phyloP scores from a whole-genome alignment of 2,113 vertebrate genomes.

The Proterorhinus semilunaris region DNA sequence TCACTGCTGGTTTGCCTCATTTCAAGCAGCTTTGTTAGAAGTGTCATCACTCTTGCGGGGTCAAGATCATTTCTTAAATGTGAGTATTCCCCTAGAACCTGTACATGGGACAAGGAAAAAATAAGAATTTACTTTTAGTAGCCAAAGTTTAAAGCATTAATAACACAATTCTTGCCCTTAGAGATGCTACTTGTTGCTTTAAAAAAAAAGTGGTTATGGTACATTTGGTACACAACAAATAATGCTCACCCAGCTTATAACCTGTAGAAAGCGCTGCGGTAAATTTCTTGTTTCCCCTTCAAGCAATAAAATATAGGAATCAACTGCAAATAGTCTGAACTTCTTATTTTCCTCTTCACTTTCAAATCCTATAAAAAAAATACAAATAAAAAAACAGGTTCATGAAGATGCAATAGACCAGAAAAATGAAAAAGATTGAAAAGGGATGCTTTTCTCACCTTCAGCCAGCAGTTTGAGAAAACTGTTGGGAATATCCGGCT shows the following conservation, averaged over 20 bases:
- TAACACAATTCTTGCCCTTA: too few relatives aligned
- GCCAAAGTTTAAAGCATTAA: neutral
- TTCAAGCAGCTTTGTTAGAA: conserved; percentile 78
- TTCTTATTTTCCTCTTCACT: conserved; percentile 82
- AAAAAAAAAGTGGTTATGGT: too few relatives aligned
- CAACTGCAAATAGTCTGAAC: conserved; percentile 85
- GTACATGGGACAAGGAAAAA: neutral
- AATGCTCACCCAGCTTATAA: conserved; percentile 94
- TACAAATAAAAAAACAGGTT: neutral
- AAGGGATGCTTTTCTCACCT: conserved; percentile 71
- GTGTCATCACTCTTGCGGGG: conserved; percentile 75
- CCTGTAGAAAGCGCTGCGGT: conserved; percentile 93
- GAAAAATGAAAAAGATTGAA: neutral
- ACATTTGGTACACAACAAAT: neutral
- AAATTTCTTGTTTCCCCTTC: conserved; percentile 75
- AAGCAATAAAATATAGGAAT: conserved; percentile 82
- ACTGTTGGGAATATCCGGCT: conserved; percentile 88
- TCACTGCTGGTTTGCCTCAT: conserved; percentile 80
- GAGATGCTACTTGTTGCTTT: too few relatives aligned
- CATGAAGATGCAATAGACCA: neutral
- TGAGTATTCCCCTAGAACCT: conserved; percentile 94
- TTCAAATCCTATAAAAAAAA: conserved; percentile 76
- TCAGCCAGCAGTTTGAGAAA: conserved; percentile 90
- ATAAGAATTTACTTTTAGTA: neutral
- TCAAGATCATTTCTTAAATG: conserved; percentile 77